Conservation (phyloP, 2,888 invertebrate genomes). For the Temnothorax unifasciatus region DNA sequence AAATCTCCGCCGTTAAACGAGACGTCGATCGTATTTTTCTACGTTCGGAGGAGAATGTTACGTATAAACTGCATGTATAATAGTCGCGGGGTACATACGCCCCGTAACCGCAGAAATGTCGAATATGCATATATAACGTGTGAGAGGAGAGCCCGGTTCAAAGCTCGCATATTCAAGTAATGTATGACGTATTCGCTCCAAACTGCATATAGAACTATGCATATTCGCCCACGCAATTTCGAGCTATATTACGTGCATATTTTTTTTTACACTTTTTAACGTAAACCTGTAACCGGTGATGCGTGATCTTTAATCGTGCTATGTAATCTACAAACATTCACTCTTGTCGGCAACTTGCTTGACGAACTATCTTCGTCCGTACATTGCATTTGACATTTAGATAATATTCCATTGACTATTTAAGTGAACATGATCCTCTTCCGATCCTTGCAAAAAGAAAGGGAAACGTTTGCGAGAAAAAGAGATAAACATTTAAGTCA, state of each 20-base stretch:
- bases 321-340: slow-evolving; percentile 21
- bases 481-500: slow-evolving; percentile 7
- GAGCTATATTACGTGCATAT: slow-evolving; percentile 54
- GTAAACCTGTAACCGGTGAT: slow-evolving; percentile 20
- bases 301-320: neutral
- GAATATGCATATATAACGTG: slow-evolving; percentile 58
- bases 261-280: slow-evolving; percentile 18
- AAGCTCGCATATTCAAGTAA: slow-evolving; percentile 57
- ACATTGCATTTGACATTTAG: neutral
- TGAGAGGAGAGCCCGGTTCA: slow-evolving; percentile 46
- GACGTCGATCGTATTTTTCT: slow-evolving; percentile 50
- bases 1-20: slow-evolving; percentile 51
- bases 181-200: slow-evolving; percentile 55
- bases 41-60: slow-evolving; percentile 27
- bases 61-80: slow-evolving; percentile 55
- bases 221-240: slow-evolving; percentile 53
- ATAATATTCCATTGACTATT: slow-evolving; percentile 4
- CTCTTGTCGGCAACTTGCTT: slow-evolving; percentile 22
- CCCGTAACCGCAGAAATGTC: slow-evolving; percentile 55
- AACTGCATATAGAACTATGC: slow-evolving; percentile 56
- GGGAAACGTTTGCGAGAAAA: neutral
- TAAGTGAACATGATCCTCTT: neutral
- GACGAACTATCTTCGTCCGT: slow-evolving; percentile 2
- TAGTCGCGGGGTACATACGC: slow-evolving; percentile 47
- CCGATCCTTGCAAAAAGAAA: neutral